These are phyloP conservation scores for Leuciscus waleckii DNA, from an alignment of 2,797 vertebrate genomes.

Conservation along the genomic window DNA sequence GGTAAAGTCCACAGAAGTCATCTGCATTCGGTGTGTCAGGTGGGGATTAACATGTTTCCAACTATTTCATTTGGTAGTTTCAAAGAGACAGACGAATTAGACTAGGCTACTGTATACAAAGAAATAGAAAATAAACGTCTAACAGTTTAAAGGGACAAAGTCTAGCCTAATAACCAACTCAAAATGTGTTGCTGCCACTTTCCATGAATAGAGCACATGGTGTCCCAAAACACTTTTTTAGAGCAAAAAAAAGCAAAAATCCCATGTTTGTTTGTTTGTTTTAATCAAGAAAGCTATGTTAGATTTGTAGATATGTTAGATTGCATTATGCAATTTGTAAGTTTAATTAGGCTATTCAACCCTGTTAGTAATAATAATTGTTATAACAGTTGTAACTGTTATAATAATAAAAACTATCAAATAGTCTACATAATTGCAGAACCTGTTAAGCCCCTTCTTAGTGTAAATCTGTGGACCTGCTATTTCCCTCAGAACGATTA, in stretches of 20 bases:
- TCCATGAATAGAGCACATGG: background rate
- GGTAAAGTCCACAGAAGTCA: conserved; percentile 6
- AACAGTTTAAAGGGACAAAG: background rate
- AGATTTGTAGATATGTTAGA: too few species aligned
- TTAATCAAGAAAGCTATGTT: background rate
- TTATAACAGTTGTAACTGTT: background rate
- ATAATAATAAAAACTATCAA: background rate
- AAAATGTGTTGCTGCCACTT: background rate
- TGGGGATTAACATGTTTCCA: background rate
- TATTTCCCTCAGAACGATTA: background rate
- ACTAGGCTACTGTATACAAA: background rate
- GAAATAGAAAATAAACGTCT: background rate
- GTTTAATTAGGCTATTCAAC: background rate
- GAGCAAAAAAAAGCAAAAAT: background rate
- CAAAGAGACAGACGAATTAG: background rate
- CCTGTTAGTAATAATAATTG: background rate
- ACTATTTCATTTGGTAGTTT: background rate
- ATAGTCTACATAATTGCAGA: background rate
- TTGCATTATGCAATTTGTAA: background rate
- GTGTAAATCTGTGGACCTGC: background rate
- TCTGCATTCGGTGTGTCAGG: background rate
- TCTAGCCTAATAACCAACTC: too few species aligned
- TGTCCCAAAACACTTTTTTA: background rate
- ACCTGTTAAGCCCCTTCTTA: background rate
- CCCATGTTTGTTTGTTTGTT: background rate